Evolutionary conservation across 2,113 vertebrate species (phyloP).

Genomic region (Hoplias malabaricus): DNA sequence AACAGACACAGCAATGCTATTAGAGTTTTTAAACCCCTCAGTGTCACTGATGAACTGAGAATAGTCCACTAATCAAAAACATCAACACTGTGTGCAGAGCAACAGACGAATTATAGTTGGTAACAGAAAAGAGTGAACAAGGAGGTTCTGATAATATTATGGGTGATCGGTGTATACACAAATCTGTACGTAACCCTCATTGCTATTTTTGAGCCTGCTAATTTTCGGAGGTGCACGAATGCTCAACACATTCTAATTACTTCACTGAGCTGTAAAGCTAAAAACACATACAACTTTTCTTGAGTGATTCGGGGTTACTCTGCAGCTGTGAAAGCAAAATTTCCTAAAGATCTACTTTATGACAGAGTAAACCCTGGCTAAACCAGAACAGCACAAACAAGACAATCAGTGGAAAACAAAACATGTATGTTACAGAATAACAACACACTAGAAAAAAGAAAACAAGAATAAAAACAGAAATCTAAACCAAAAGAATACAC

Average conservation of each 20-base stretch:
- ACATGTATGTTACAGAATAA: not conserved
- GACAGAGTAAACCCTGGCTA: constrained; percentile 28
- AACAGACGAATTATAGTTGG: no score
- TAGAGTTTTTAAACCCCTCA: no score
- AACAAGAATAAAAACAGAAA: not conserved
- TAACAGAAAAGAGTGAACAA: no score
- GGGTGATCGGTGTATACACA: no score
- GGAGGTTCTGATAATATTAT: no score
- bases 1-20: no score
- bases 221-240: not conserved
- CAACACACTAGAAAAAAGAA: not conserved
- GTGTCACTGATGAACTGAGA: no score
- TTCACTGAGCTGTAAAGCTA: not conserved
- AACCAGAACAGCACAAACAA: constrained; percentile 3
- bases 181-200: not conserved
- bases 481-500: not conserved
- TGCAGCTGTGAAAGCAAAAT: constrained; percentile 43
- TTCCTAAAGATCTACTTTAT: constrained; percentile 7
- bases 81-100: no score
- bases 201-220: constrained; percentile 21
- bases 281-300: constrained; percentile 10
- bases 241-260: constrained; percentile 32
- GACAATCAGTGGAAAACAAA: not conserved
- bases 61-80: no score
- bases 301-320: not conserved